Base-by-base conservation (phyloP, 2,888 invertebrate genomes). In the Bimastos eiseni region DNA sequence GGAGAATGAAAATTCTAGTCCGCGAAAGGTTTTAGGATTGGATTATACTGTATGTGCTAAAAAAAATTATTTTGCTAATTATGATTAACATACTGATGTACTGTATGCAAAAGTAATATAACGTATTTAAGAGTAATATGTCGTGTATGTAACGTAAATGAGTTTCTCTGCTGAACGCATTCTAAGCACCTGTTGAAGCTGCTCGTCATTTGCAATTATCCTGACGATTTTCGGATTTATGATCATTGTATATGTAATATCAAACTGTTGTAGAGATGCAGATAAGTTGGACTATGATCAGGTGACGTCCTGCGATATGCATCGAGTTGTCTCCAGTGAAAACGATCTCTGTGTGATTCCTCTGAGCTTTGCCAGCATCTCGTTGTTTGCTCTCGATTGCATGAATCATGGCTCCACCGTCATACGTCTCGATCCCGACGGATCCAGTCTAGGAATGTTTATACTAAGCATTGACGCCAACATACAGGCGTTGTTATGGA, bases 401-500 rank as follows among this genome's bases (percentile, higher is more conserved):
- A 89, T 92, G 90, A 94, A 94, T 92, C 94, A 98, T 94, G 98
- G 98, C 13, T 97, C 97, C 86, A 97, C 98, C 0, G 97, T 97
- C 33, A 97, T 98, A 38, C 97, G 98, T 92, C 97, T 97, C 95
- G 98, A 98, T 93, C 96, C 96, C 83, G 97, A 97, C 89, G 96
- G 97, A 0, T 96, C 96, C 1, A 95, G 88, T 44, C 96, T 96
- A 19, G 96, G 96, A 70, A 95, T 96, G 92, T 96, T 96, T 90
- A 97, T 97, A 94, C 96, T 98, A 83, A 96, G 97, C 90, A 96
- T 98, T 90, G 98, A 98, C 95, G 96, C 97, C 13, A 97, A 97
- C 11, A 98, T 98, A 94, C 97, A 97, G 0, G 97, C 97, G 5
- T 96, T 98, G 90, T 96, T 97, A 0, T 98, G 98, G 98, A 93